Conservation (phyloP, 2,113 vertebrate species). For the Triplophysa rosa region DNA sequence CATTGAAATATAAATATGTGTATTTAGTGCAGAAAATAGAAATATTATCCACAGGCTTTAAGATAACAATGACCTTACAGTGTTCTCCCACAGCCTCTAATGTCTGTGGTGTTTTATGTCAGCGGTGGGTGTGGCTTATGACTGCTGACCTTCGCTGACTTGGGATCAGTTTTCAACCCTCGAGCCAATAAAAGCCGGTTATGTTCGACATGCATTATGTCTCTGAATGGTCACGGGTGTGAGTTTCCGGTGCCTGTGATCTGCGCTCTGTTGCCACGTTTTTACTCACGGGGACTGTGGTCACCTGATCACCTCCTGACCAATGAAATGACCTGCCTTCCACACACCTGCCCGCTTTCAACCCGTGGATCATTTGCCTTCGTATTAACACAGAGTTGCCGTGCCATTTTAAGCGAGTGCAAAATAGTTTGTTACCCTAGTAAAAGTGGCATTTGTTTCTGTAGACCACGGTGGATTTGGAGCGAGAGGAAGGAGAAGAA, state of each 20-base stretch:
- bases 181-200: slow-evolving; percentile 10
- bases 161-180: slow-evolving; percentile 14
- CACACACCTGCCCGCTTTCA: background rate
- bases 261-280: slow-evolving; percentile 15
- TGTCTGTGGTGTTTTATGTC: background rate
- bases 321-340: slow-evolving; percentile 23
- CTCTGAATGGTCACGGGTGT: background rate
- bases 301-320: slow-evolving; percentile 39
- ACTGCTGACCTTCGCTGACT: background rate
- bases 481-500: slow-evolving; percentile 93
- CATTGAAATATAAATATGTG: no score
- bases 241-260: background rate
- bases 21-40: background rate
- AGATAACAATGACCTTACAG: background rate
- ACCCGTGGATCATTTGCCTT: background rate
- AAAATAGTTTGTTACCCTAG: no score
- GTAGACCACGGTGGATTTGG: slow-evolving; percentile 85
- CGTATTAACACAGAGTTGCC: background rate
- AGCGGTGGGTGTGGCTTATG: background rate
- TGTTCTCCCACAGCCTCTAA: background rate
- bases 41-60: background rate
- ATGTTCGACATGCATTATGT: background rate
- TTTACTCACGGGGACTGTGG: background rate
- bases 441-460: slow-evolving; percentile 45
- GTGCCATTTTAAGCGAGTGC: background rate